Base-by-base conservation (phyloP, 1,140 invertebrate species). In the Zelostemma sp. region DNA sequence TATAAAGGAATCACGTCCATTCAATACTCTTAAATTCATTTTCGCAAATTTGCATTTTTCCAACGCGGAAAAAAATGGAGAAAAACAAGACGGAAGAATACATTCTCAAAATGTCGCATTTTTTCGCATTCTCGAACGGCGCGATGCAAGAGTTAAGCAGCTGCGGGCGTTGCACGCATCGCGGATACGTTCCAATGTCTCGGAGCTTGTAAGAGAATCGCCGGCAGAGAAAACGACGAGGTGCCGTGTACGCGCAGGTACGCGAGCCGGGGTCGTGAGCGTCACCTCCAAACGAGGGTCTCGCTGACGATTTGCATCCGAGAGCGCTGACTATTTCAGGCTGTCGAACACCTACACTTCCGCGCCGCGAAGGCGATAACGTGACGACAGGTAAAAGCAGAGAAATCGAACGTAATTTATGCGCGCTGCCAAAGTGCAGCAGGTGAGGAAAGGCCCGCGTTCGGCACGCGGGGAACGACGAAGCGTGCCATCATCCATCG, bases 321-420 rank as follows among this genome's bases (percentile, higher is more conserved):
- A 17, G 62, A 70, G 61, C 68, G 62, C 57, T 71, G 62, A 71
- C 68, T 62, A 71, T 66, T 71, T 65, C 35, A 71, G 54, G 61
- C 54, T 57, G 51, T 66, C 4, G 40, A 5, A 71, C 68, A 58
- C 68, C 62, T 71, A 71, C 68, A 62, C 53, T 54, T 57, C 51
- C 47, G 61, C 57, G 61, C 68, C 59, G 59, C 62, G 56, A 59
- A 70, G 61, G 57, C 63, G 68, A 70, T 70, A 70, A 70, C 68
- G 68, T 65, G 68, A 61, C 57, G 68, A 57, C 68, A 61, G 68
- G 61, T 70, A 70, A 70, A 65, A 70, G 68, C 68, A 61, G 61
- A 70, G 68, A 65, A 70, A 70, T 70, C 68, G 68, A 55, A 54
- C 46, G 68, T 70, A 70, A 70, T 70, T 70, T 70, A 70, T 70